These are phyloP conservation scores for Coronaproctus castanopsis DNA, from an alignment of 2,888 invertebrate genomes.

Conservation along the genomic window DNA sequence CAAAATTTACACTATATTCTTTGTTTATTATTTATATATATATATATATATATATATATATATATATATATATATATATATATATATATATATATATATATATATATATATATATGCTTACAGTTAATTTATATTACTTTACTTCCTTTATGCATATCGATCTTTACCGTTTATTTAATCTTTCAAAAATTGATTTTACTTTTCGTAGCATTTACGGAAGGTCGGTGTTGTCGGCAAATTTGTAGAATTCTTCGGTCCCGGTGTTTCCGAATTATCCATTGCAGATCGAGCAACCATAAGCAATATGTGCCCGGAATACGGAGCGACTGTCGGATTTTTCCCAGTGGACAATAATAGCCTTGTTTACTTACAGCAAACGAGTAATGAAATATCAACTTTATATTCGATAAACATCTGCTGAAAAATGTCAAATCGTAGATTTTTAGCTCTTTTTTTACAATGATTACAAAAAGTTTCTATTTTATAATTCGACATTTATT, in stretches of 20 bases:
- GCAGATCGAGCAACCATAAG: constrained; percentile 94
- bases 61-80: no score
- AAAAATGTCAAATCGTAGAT: neutral
- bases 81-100: no score
- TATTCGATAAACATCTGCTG: neutral
- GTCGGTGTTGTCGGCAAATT: constrained; percentile 95
- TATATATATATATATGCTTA: no score
- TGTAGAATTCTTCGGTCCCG: constrained; percentile 95
- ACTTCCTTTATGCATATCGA: no score
- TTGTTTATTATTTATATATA: no score
- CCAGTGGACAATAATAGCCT: constrained; percentile 68
- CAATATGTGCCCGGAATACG: constrained; percentile 98
- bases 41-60: no score
- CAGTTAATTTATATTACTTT: no score
- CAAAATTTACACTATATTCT: no score
- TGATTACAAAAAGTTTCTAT: neutral
- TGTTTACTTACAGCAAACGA: constrained; percentile 65
- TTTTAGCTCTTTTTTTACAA: neutral
- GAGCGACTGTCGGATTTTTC: constrained; percentile 89
- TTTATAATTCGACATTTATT: neutral
- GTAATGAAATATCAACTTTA: constrained; percentile 30
- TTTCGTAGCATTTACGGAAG: constrained; percentile 71
- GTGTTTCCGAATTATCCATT: constrained; percentile 71
- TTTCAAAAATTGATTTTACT: no score
- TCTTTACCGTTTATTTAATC: no score